phyloP scores from a whole-genome alignment of 1,140 invertebrate species.

The Arctopsyche grandis region DNA sequence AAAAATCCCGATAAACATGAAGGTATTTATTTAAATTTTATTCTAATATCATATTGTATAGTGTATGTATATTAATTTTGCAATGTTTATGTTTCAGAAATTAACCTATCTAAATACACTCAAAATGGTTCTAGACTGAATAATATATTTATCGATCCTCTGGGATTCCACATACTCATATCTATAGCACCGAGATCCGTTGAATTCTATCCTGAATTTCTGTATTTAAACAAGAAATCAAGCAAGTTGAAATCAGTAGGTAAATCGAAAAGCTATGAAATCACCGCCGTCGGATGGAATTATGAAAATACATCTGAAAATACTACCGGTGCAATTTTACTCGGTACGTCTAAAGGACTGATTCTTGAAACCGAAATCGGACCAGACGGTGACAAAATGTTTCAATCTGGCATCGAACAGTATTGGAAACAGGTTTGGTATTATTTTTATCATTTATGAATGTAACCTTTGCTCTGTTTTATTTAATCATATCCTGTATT shows the following conservation, averaged over 20 bases:
- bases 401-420: conserved; percentile 79
- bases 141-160: conserved; percentile 86
- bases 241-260: conserved; percentile 65
- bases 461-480: too few species aligned
- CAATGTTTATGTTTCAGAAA: conserved; percentile 64
- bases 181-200: conserved; percentile 73
- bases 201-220: conserved; percentile 76
- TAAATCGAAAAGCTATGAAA: conserved; percentile 83
- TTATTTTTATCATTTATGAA: conserved; percentile 2
- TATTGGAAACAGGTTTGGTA: conserved; percentile 86
- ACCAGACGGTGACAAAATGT: conserved; percentile 82
- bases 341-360: conserved; percentile 91
- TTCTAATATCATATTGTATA: conserved; percentile 13
- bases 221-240: conserved; percentile 77
- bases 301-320: conserved; percentile 76
- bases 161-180: conserved; percentile 86
- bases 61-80: conserved; percentile 1
- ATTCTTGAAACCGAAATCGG: conserved; percentile 91
- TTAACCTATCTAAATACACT: conserved; percentile 70
- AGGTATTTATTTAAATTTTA: conserved; percentile 66
- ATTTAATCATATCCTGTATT: conserved; percentile 55
- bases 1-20: conserved; percentile 80
- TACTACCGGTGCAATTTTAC: conserved; percentile 81
- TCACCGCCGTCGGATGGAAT: conserved; percentile 94
- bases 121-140: conserved; percentile 71